Percentiles rank a stretch among this genome's conserved stretches.
These are phyloP conservation scores for Diabrotica virgifera DNA, from an alignment of 1,140 invertebrate genomes.

Conservation along the genomic window DNA sequence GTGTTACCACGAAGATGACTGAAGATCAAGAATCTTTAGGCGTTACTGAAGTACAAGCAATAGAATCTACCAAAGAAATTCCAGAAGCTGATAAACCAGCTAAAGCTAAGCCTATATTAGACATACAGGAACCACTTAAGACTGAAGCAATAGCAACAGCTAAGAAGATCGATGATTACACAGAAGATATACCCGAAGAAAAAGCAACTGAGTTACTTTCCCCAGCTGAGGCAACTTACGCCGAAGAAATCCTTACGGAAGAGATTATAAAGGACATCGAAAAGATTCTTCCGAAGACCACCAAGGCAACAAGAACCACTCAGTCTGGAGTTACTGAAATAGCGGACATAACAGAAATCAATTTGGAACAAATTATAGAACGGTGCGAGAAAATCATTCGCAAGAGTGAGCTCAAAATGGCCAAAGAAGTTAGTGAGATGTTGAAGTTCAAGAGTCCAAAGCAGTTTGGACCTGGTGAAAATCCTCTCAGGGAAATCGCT, in stretches of 20 bases:
- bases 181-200: slow-evolving; percentile 49
- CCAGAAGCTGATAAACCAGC: slow-evolving; percentile 43
- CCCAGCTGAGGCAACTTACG: slow-evolving; percentile 57
- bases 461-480: slow-evolving; percentile 76
- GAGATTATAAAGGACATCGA: slow-evolving; percentile 55
- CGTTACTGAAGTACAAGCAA: slow-evolving; percentile 51
- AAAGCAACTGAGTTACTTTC: slow-evolving; percentile 54
- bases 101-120: slow-evolving; percentile 53
- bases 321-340: slow-evolving; percentile 49
- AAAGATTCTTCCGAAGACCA: slow-evolving; percentile 47
- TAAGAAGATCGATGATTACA: slow-evolving; percentile 61
- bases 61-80: slow-evolving; percentile 52
- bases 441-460: slow-evolving; percentile 69
- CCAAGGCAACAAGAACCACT: slow-evolving; percentile 42
- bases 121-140: slow-evolving; percentile 57
- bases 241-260: slow-evolving; percentile 57
- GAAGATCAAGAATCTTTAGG: slow-evolving; percentile 53
- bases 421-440: slow-evolving; percentile 70
- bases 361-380: slow-evolving; percentile 55
- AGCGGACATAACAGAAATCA: slow-evolving; percentile 49
- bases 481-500: slow-evolving; percentile 73
- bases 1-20: slow-evolving; percentile 45
- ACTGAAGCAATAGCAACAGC: slow-evolving; percentile 60
- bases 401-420: slow-evolving; percentile 59
- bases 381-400: slow-evolving; percentile 57